Conservation (phyloP, 2,797 vertebrate genomes). For the Staurois parvus region DNA sequence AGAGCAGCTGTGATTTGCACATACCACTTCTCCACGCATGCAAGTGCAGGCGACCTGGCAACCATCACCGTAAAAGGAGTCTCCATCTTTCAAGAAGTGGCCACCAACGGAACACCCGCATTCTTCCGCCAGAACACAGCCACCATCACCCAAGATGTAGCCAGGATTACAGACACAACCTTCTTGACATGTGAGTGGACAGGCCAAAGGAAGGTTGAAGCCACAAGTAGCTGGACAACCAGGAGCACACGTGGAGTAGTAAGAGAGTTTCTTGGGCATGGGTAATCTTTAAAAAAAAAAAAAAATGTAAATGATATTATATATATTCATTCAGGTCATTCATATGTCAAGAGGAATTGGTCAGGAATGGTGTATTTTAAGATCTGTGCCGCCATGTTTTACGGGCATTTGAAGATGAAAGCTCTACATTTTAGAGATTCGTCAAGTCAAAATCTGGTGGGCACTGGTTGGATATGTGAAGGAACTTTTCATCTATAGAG, state of each 20-base stretch:
- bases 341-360: too few species aligned
- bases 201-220: conserved; percentile 59
- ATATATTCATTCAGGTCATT: too few species aligned
- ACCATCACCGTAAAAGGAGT: not conserved
- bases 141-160: conserved; percentile 73
- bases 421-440: too few species aligned
- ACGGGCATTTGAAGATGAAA: too few species aligned
- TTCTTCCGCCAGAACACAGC: conserved; percentile 69
- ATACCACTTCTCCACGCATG: not conserved
- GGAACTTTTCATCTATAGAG: too few species aligned
- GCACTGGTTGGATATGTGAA: too few species aligned
- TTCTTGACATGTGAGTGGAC: conserved; percentile 72
- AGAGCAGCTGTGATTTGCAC: not conserved
- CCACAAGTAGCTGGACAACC: conserved; percentile 76
- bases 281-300: conserved; percentile 66
- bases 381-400: too few species aligned
- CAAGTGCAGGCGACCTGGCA: conserved; percentile 9
- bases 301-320: too few species aligned
- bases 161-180: conserved; percentile 76
- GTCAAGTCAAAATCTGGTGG: too few species aligned
- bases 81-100: conserved; percentile 66
- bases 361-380: too few species aligned
- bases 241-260: conserved; percentile 74
- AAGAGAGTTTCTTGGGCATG: conserved; percentile 76
- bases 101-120: conserved; percentile 74